phyloP scores from a whole-genome alignment of 2,113 vertebrate genomes.

The Hyperopisus bebe region DNA sequence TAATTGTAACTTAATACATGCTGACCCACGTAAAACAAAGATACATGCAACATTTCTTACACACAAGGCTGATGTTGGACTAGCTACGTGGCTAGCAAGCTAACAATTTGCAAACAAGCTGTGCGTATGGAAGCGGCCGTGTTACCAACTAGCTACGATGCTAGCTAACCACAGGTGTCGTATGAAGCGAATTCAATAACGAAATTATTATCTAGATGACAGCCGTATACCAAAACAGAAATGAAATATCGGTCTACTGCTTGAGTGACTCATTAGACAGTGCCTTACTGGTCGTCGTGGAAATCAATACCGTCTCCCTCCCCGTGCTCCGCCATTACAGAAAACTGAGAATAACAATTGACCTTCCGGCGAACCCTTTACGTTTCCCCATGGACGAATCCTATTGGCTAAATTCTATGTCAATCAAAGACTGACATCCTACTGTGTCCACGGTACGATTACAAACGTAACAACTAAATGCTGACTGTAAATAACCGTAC shows the following conservation, averaged over 20 bases:
- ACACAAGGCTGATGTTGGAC: background rate
- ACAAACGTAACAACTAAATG: background rate
- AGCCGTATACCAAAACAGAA: background rate
- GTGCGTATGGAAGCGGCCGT: background rate
- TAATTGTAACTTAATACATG: background rate
- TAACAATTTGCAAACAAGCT: background rate
- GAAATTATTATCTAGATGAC: background rate
- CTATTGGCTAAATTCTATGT: conserved; percentile 33
- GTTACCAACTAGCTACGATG: background rate
- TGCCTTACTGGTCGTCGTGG: conserved; percentile 63
- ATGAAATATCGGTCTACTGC: background rate
- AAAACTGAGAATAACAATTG: conserved; percentile 41
- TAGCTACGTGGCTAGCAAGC: background rate
- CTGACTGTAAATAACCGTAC: background rate
- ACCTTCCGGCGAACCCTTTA: conserved; percentile 54
- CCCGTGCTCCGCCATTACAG: conserved; percentile 67
- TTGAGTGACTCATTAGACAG: background rate
- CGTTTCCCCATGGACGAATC: background rate
- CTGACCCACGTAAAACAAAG: background rate
- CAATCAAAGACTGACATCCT: conserved; percentile 5
- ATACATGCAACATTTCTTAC: background rate
- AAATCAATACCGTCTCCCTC: conserved; percentile 61
- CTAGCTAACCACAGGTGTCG: background rate
- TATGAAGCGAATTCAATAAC: background rate
- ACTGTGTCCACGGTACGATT: background rate